Conservation (phyloP, 2,113 vertebrate genomes). For the Salvator merianae region DNA sequence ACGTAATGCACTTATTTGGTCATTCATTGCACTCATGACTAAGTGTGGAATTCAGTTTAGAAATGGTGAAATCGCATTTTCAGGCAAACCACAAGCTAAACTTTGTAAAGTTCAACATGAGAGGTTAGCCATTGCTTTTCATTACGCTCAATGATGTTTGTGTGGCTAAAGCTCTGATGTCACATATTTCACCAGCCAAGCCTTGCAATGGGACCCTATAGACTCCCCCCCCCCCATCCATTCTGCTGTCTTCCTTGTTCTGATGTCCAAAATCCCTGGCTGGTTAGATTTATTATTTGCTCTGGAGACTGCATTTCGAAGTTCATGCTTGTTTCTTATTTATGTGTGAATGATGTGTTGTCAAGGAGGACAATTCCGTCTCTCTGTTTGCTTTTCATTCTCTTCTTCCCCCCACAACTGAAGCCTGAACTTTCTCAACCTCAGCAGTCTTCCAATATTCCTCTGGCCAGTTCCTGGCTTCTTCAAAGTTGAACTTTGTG, state of each 20-base stretch:
- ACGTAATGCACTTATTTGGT: constrained; percentile 7
- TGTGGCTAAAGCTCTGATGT: constrained; percentile 26
- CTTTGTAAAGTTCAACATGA: constrained; percentile 7
- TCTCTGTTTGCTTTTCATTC: background rate
- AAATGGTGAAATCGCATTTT: background rate
- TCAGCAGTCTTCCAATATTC: no score
- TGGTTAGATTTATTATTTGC: background rate
- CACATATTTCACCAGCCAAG: constrained; percentile 32
- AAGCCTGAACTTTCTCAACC: background rate
- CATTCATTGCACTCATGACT: background rate
- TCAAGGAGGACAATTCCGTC: background rate
- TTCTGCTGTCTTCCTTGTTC: background rate
- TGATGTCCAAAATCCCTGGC: constrained; percentile 6
- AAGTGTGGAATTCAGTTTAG: background rate
- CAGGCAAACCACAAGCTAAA: background rate
- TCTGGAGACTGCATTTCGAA: background rate
- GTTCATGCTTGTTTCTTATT: background rate
- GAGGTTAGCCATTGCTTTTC: constrained; percentile 19
- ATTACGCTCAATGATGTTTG: constrained; percentile 24
- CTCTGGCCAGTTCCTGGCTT: no score
- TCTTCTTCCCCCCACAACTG: background rate
- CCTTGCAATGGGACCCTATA: background rate
- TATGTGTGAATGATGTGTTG: background rate
- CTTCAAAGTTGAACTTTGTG: no score
- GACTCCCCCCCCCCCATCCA: background rate